Evolutionary conservation across 2,888 invertebrate species (phyloP).

Genomic region (Enchytraeus crypticus): DNA sequence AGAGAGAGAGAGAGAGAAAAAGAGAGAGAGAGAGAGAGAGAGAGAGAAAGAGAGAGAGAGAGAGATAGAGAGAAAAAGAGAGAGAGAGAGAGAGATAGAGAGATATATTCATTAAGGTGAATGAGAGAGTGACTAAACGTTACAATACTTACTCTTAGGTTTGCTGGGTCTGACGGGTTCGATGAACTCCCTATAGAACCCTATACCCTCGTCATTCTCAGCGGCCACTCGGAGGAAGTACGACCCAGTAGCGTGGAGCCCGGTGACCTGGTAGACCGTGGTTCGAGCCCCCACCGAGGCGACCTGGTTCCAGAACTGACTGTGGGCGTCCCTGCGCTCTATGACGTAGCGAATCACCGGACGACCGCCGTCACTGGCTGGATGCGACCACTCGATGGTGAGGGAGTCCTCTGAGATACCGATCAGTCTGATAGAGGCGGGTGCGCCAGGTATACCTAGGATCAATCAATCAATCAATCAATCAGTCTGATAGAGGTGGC

Average conservation of each 20-base stretch:
- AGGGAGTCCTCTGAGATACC: slow-evolving; percentile 38
- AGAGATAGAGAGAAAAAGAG: too few relatives aligned
- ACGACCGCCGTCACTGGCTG: slow-evolving; percentile 37
- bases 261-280: slow-evolving; percentile 14
- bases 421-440: slow-evolving; percentile 19
- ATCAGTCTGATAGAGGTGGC: too few relatives aligned
- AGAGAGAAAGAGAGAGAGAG: too few relatives aligned
- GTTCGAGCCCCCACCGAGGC: slow-evolving; percentile 13
- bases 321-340: slow-evolving; percentile 24
- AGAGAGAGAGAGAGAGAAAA: too few relatives aligned
- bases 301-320: slow-evolving; percentile 24
- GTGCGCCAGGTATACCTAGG: slow-evolving; percentile 21
- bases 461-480: too few relatives aligned
- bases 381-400: slow-evolving; percentile 42
- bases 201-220: slow-evolving; percentile 67
- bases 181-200: slow-evolving; percentile 20
- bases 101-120: too few relatives aligned
- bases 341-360: slow-evolving; percentile 36
- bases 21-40: too few relatives aligned
- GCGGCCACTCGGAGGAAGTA: slow-evolving; percentile 80
- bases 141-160: slow-evolving; percentile 27
- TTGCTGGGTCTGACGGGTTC: slow-evolving; percentile 24
- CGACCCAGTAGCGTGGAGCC: slow-evolving; percentile 16
- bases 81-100: too few relatives aligned
- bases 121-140: too few relatives aligned